These are phyloP conservation scores for Rhinichthys klamathensis DNA, from an alignment of 2,113 vertebrate genomes.

Conservation along the genomic window DNA sequence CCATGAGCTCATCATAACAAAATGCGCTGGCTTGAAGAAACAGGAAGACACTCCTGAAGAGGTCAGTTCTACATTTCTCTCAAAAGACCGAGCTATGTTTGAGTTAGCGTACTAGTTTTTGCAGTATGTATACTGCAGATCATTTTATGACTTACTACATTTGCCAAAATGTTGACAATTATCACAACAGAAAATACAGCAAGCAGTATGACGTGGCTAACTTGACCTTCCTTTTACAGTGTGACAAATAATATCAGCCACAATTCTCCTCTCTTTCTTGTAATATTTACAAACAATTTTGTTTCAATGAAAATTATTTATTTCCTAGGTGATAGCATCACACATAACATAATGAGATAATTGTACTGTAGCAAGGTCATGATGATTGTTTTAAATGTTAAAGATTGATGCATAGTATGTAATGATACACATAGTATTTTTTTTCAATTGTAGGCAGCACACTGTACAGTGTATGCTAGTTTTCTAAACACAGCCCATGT, in stretches of 20 bases:
- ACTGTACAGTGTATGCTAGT: background rate
- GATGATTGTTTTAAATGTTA: constrained; percentile 5
- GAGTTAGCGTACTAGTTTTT: background rate
- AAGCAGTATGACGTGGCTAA: background rate
- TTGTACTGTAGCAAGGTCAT: background rate
- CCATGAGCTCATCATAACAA: constrained; percentile 98
- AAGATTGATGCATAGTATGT: background rate
- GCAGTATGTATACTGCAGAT: background rate
- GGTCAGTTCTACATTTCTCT: constrained; percentile 70
- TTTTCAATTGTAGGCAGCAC: background rate
- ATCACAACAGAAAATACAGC: background rate
- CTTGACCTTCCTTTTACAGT: background rate
- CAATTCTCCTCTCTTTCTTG: background rate
- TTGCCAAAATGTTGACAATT: background rate
- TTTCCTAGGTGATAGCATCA: background rate
- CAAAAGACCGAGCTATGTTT: background rate
- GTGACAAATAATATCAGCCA: background rate
- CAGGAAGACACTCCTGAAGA: constrained; percentile 93
- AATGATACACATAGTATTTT: background rate
- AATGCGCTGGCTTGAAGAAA: constrained; percentile 96
- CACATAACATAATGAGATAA: background rate
- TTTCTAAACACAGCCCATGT: background rate
- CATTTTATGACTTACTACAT: background rate
- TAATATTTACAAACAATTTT: background rate
- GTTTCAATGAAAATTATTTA: background rate